Evolutionary conservation across 2,888 invertebrate species (phyloP).

Genomic region (Cheilosia impressa): DNA sequence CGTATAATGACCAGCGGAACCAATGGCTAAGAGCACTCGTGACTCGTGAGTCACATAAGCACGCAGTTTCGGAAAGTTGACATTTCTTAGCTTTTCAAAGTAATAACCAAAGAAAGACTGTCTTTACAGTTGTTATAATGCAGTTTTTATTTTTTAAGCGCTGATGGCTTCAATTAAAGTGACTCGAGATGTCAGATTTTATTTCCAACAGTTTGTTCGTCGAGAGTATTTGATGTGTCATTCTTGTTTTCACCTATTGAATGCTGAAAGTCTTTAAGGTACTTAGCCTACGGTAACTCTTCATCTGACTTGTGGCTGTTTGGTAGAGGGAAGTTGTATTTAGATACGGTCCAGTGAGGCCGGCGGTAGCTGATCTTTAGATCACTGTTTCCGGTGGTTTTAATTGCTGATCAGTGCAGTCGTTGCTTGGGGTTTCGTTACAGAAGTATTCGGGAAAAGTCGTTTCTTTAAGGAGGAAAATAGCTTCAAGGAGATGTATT

Average conservation of each 20-base stretch:
- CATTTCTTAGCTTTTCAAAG: slow-evolving; percentile 12
- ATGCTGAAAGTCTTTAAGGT: background rate
- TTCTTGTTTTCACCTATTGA: background rate
- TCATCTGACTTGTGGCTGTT: background rate
- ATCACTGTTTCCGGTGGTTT: slow-evolving; percentile 2
- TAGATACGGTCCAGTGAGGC: slow-evolving; percentile 1
- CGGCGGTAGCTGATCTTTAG: background rate
- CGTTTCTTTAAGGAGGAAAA: too few relatives aligned
- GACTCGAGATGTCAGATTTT: too few relatives aligned
- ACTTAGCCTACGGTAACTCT: slow-evolving; percentile 3
- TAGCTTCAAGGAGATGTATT: too few relatives aligned
- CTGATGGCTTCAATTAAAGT: too few relatives aligned
- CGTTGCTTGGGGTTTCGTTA: too few relatives aligned
- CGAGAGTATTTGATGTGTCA: background rate
- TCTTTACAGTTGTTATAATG: background rate
- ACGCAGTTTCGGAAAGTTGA: slow-evolving; percentile 9
- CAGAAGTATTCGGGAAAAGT: too few relatives aligned
- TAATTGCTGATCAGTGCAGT: too few relatives aligned
- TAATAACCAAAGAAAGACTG: background rate
- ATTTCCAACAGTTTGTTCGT: background rate
- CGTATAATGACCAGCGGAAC: slow-evolving; percentile 10
- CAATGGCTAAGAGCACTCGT: slow-evolving; percentile 20
- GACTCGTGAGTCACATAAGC: slow-evolving; percentile 1
- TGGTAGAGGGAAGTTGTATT: background rate
- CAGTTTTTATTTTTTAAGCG: too few relatives aligned